Percentiles rank a stretch among this genome's conserved stretches.
phyloP scores from a whole-genome alignment of 2,113 vertebrate species.

The Nothobranchius kuhntae region DNA sequence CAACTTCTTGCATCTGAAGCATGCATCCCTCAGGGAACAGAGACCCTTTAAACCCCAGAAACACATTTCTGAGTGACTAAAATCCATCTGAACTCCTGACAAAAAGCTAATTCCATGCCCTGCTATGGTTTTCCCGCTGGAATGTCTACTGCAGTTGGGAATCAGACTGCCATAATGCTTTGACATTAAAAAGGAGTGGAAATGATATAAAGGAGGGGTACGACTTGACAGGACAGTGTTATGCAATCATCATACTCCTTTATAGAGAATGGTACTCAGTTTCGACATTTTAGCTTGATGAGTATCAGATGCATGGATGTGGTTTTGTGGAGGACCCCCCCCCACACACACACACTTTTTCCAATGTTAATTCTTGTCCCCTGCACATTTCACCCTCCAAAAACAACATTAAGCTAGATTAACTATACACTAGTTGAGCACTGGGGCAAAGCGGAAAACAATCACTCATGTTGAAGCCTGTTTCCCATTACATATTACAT shows the following conservation, averaged over 20 bases:
- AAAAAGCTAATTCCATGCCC: slow-evolving; percentile 29
- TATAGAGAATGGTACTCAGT: background rate
- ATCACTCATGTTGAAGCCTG: no score
- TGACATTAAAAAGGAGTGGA: background rate
- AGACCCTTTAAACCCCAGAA: background rate
- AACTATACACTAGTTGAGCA: no score
- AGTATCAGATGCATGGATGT: no score
- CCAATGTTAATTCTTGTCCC: no score
- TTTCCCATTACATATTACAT: no score
- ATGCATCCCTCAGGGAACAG: background rate
- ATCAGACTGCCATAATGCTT: slow-evolving; percentile 7
- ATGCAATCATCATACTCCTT: background rate
- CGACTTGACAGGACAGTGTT: background rate
- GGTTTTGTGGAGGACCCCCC: no score
- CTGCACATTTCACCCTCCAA: no score
- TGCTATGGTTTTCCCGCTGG: background rate
- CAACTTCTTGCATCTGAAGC: slow-evolving; percentile 21
- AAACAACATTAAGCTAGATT: no score
- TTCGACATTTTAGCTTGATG: no score
- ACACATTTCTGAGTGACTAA: slow-evolving; percentile 31
- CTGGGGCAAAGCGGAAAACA: no score
- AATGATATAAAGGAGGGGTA: background rate
- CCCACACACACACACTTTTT: no score
- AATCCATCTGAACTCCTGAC: slow-evolving; percentile 27
- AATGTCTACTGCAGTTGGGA: background rate